Conservation (phyloP, 2,113 vertebrate genomes). For the Sitta europaea region DNA sequence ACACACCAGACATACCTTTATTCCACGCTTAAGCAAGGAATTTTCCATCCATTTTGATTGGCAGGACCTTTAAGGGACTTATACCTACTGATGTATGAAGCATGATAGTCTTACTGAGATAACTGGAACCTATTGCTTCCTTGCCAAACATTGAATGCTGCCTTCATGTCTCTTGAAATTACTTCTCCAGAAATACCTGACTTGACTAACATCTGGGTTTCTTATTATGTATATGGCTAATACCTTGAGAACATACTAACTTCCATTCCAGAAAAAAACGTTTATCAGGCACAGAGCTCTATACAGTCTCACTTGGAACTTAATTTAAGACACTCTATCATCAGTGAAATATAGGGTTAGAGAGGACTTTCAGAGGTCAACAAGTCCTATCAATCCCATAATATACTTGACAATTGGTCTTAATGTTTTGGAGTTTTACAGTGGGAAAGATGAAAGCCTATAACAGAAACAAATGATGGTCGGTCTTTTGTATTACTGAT, state of each 20-base stretch:
- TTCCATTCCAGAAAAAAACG: neutral
- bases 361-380: neutral
- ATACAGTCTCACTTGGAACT: neutral
- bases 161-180: neutral
- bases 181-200: neutral
- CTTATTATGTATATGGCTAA: neutral
- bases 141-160: neutral
- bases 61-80: neutral
- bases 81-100: neutral
- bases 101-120: neutral
- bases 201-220: neutral
- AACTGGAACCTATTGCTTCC: neutral
- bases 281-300: neutral
- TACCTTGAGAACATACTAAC: neutral
- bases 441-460: neutral
- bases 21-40: neutral
- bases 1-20: neutral
- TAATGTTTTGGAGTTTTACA: neutral
- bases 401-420: neutral
- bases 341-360: neutral
- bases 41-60: neutral
- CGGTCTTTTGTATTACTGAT: neutral
- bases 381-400: neutral
- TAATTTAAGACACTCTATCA: neutral
- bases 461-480: neutral